A percentile compares a stretch with the other conserved stretches of the same genome.
Evolutionary conservation across 2,113 vertebrate genomes (phyloP).

Genomic region (Furnarius figulus): DNA sequence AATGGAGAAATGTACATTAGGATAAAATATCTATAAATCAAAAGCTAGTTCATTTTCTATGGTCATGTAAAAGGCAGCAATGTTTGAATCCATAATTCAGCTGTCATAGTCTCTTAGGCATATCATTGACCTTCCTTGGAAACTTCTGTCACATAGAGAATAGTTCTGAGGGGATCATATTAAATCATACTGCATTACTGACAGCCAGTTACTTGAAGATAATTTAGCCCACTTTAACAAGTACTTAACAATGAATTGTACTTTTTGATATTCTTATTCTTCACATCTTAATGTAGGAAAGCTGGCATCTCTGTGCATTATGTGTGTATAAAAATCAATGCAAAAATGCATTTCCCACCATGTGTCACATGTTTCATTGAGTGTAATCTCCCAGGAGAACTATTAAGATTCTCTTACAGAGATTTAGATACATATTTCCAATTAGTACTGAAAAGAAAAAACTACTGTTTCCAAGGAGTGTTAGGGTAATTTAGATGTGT

Average conservation of each 20-base stretch:
- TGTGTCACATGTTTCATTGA: neutral
- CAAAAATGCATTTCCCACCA: neutral
- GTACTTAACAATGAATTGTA: slow-evolving; percentile 50
- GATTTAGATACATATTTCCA: slow-evolving; percentile 17
- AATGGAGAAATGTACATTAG: slow-evolving; percentile 56
- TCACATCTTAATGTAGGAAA: neutral
- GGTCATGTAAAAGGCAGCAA: slow-evolving; percentile 53
- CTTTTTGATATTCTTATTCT: slow-evolving; percentile 39
- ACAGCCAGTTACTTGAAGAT: slow-evolving; percentile 28
- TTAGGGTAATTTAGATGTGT: slow-evolving; percentile 36
- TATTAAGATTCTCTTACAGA: slow-evolving; percentile 5
- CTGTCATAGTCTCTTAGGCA: slow-evolving; percentile 68
- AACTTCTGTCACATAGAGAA: slow-evolving; percentile 59
- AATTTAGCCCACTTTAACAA: slow-evolving; percentile 60
- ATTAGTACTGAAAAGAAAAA: slow-evolving; percentile 18
- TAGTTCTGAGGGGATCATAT: slow-evolving; percentile 24
- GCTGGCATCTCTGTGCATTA: neutral
- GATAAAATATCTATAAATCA: slow-evolving; percentile 64
- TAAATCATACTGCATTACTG: slow-evolving; percentile 51
- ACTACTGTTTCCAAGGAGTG: slow-evolving; percentile 31
- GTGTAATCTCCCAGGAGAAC: slow-evolving; percentile 2
- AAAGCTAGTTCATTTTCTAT: slow-evolving; percentile 62
- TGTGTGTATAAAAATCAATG: neutral
- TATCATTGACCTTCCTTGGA: slow-evolving; percentile 65
- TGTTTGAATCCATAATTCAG: slow-evolving; percentile 67